Evolutionary conservation across 2,888 invertebrate species (phyloP), one percentile per base, ranked within the genome.

Genomic region (Pseudolycoriella hygida): DNA sequence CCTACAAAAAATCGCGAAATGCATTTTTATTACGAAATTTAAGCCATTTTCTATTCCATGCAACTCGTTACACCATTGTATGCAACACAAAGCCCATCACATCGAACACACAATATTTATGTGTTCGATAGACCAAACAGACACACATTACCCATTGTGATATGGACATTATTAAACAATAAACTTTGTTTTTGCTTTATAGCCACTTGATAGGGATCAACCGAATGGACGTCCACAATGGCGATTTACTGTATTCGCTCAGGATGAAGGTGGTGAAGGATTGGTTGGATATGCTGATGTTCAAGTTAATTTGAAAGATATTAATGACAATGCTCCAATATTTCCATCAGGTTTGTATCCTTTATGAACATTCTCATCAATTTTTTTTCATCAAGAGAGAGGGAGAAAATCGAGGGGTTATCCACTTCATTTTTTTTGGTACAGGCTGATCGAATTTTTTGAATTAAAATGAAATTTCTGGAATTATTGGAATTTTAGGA

Each of bases 241-340:
- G 92, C 75, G 90, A 53, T 93, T 93, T 65, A 92, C 92, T 2
- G 92, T 93, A 10, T 92, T 92, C 64, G 93, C 92, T 40, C 92
- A 92, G 68, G 93, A 93, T 60, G 92, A 92, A 67, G 89, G 90
- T 18, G 92, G 93, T 45, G 90, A 90, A 67, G 92, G 92, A 45
- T 75, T 94, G 25, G 92, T 93, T 40, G 94, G 94, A 48, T 96
- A 94, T 64, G 92, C 94, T 50, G 93, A 94, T 67, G 94, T 96
- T 34, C 92, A 94, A 73, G 93, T 96, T 51, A 92, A 90, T 67
- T 77, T 94, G 44, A 90, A 90, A 66, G 94, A 94, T 66, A 92
- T 94, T 61, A 96, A 96, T 69, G 96, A 96, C 71, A 96, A 96
- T 67, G 85, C 88, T 6, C 96, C 96, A n/a, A 82, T 87, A 56